phyloP scores from a whole-genome alignment of 2,888 invertebrate species.

The Platynereis dumerilii region DNA sequence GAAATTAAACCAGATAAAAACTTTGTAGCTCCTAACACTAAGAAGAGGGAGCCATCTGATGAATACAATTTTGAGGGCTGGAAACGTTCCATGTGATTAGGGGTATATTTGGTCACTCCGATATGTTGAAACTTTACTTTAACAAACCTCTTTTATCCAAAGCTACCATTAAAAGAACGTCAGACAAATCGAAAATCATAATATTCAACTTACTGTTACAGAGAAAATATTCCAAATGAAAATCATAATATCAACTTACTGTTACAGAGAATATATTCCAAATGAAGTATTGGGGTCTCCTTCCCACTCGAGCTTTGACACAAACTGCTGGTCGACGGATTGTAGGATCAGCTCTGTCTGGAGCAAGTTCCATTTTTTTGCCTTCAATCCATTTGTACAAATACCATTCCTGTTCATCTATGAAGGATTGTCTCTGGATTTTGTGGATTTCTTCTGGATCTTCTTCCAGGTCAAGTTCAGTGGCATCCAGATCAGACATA shows the following conservation, averaged over 20 bases:
- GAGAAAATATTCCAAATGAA: too few species aligned
- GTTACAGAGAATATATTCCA: slow-evolving; percentile 63
- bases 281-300: slow-evolving; percentile 60
- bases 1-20: too few species aligned
- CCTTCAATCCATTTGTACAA: slow-evolving; percentile 59
- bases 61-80: too few species aligned
- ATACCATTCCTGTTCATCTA: slow-evolving; percentile 61
- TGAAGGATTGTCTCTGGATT: slow-evolving; percentile 57
- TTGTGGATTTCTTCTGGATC: slow-evolving; percentile 55
- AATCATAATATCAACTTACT: slow-evolving; percentile 50
- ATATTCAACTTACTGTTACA: too few species aligned
- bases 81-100: too few species aligned
- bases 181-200: too few species aligned
- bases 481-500: slow-evolving; percentile 52
- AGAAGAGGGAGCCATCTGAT: too few species aligned
- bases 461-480: slow-evolving; percentile 54
- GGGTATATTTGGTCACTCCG: too few species aligned
- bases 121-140: too few species aligned
- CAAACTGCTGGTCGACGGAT: slow-evolving; percentile 57
- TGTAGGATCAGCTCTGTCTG: slow-evolving; percentile 55
- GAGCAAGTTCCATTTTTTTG: slow-evolving; percentile 54
- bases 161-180: too few species aligned
- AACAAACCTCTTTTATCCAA: too few species aligned
- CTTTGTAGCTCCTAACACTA: too few species aligned
- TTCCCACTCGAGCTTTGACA: slow-evolving; percentile 59